phyloP scores from a whole-genome alignment of 2,113 vertebrate species.

The Nothoprocta pentlandii region DNA sequence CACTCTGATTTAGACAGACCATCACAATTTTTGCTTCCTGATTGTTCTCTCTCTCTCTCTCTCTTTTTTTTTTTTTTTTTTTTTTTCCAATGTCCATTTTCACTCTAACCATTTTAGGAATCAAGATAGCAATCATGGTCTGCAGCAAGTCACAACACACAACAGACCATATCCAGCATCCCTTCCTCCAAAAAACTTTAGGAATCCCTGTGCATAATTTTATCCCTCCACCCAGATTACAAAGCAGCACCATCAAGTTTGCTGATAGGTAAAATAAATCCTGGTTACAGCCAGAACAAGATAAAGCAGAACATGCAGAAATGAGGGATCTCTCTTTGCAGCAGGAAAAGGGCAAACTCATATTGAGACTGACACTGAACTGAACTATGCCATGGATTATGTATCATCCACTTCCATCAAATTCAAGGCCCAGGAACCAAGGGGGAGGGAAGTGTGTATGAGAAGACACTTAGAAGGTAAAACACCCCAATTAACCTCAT shows the following conservation, averaged over 20 bases:
- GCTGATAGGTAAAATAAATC: not conserved
- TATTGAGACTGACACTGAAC: not conserved
- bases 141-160: fast-evolving
- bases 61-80: too few species aligned
- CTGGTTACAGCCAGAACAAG: not conserved
- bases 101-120: not conserved
- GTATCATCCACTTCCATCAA: constrained; percentile 54
- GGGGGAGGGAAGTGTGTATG: constrained; percentile 70
- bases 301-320: not conserved
- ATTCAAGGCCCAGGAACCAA: constrained; percentile 59
- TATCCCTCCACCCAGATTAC: not conserved
- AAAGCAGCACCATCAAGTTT: not conserved
- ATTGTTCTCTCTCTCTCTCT: too few species aligned
- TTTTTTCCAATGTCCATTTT: not conserved
- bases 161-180: not conserved
- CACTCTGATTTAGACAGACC: not conserved
- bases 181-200: not conserved
- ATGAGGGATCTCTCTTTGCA: not conserved
- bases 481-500: constrained; percentile 79
- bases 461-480: constrained; percentile 61
- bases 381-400: constrained; percentile 19
- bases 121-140: not conserved
- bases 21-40: not conserved
- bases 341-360: constrained; percentile 30
- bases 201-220: not conserved